Percentiles rank a stretch among this genome's conserved stretches.
Evolutionary conservation across 35 echinoderm and acorn worm species (phyloP).

Genomic region (Lytechinus pictus): DNA sequence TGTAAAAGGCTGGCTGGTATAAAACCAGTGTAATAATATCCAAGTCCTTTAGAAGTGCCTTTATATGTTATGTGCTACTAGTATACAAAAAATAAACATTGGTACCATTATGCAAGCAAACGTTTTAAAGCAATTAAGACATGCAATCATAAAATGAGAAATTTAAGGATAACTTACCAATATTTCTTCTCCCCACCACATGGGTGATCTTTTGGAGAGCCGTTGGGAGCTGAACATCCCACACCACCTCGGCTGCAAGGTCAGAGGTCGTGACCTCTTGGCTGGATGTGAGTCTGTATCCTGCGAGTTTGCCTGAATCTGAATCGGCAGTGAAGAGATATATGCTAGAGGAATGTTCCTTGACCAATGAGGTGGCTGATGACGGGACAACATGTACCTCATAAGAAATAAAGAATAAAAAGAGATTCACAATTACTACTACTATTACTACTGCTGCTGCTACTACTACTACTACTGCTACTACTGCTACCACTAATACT

Average conservation of each 20-base stretch:
- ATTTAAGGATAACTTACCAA: slow-evolving; percentile 61
- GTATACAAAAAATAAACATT: too few species aligned
- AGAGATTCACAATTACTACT: background rate
- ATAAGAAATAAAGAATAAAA: background rate
- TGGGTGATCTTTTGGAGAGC: slow-evolving; percentile 75
- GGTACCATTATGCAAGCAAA: too few species aligned
- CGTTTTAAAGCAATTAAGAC: too few species aligned
- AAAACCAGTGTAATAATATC: too few species aligned
- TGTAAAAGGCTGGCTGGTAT: too few species aligned
- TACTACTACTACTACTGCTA: too few species aligned
- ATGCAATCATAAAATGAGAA: too few species aligned
- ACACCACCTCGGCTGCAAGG: slow-evolving; percentile 60
- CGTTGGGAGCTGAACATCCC: slow-evolving; percentile 85
- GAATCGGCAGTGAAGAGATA: slow-evolving; percentile 87
- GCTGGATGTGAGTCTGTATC: slow-evolving; percentile 50
- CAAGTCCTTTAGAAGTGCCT: too few species aligned
- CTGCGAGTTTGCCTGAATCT: slow-evolving; percentile 48
- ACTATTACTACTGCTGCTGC: too few species aligned
- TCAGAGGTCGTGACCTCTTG: background rate
- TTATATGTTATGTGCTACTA: too few species aligned
- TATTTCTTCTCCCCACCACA: slow-evolving; percentile 73
- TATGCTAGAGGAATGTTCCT: slow-evolving; percentile 50
- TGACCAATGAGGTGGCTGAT: slow-evolving; percentile 26
- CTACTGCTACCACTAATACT: too few species aligned
- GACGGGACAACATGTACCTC: slow-evolving; percentile 82